These are phyloP conservation scores for Tenthredo livida DNA, from an alignment of 2,888 invertebrate genomes.

Conservation along the genomic window DNA sequence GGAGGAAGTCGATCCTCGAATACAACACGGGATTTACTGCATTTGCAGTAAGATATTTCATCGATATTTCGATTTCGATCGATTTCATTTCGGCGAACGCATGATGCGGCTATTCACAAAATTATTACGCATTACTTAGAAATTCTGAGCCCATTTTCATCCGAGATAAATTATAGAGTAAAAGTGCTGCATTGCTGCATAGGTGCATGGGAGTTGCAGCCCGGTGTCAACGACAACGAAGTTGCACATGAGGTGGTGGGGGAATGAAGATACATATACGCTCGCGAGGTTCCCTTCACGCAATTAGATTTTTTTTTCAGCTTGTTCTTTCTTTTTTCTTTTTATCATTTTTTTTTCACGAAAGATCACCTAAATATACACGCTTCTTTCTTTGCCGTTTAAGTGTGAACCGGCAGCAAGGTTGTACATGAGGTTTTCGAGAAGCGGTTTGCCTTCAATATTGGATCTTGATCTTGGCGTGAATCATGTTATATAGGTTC, in stretches of 20 bases:
- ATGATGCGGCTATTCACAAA: too few species aligned
- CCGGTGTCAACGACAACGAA: not conserved
- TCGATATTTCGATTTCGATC: too few species aligned
- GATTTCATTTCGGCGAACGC: too few species aligned
- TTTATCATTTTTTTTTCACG: not conserved
- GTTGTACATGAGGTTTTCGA: not conserved
- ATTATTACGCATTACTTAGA: too few species aligned
- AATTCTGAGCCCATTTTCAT: too few species aligned
- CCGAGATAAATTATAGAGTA: not conserved
- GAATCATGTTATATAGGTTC: not conserved
- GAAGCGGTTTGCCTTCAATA: constrained; percentile 3
- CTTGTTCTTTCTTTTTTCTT: not conserved
- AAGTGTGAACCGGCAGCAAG: not conserved
- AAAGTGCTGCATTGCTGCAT: not conserved
- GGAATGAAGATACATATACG: not conserved
- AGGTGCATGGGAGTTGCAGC: not conserved
- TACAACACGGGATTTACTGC: too few species aligned
- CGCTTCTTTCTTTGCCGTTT: not conserved
- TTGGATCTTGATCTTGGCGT: not conserved
- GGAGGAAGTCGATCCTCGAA: too few species aligned
- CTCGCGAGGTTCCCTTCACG: not conserved
- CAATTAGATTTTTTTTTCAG: not conserved
- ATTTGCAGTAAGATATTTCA: too few species aligned
- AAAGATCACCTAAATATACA: not conserved
- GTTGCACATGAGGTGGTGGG: not conserved